Conservation (phyloP, 2,888 invertebrate genomes). For the Eurytoma adleriae region DNA sequence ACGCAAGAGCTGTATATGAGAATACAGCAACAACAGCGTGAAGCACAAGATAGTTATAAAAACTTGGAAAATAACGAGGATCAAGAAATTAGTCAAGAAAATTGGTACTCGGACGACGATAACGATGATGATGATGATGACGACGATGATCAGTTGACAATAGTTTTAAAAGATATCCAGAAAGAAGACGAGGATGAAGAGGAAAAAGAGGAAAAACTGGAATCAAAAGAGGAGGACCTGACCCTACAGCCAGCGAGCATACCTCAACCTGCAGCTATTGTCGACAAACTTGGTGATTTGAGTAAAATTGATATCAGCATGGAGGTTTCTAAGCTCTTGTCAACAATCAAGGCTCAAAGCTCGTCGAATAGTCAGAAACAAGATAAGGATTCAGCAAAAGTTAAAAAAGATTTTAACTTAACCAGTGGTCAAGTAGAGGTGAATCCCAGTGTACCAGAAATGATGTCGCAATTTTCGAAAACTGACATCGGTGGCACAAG, state of each 20-base stretch:
- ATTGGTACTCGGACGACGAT: conserved; percentile 91
- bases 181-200: conserved; percentile 76
- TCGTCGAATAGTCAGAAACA: conserved; percentile 54
- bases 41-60: conserved; percentile 73
- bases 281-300: conserved; percentile 83
- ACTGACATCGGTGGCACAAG: conserved; percentile 65
- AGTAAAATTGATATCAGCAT: conserved; percentile 86
- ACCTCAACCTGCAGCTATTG: conserved; percentile 78
- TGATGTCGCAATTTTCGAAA: conserved; percentile 52
- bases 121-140: conserved; percentile 81
- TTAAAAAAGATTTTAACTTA: conserved; percentile 41
- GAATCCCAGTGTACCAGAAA: conserved; percentile 15
- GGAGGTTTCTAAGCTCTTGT: conserved; percentile 83
- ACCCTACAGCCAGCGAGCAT: conserved; percentile 68
- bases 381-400: conserved; percentile 54
- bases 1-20: conserved; percentile 82
- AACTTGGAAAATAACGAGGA: conserved; percentile 73
- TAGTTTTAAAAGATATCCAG: conserved; percentile 89
- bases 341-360: conserved; percentile 77
- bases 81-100: conserved; percentile 73
- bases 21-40: conserved; percentile 82
- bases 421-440: neutral
- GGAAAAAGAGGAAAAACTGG: conserved; percentile 61
- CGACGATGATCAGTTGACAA: conserved; percentile 73
- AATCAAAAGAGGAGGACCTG: conserved; percentile 55